These are phyloP conservation scores for Romanogobio albipinnatus DNA, from an alignment of 2,113 vertebrate species.

Conservation along the genomic window DNA sequence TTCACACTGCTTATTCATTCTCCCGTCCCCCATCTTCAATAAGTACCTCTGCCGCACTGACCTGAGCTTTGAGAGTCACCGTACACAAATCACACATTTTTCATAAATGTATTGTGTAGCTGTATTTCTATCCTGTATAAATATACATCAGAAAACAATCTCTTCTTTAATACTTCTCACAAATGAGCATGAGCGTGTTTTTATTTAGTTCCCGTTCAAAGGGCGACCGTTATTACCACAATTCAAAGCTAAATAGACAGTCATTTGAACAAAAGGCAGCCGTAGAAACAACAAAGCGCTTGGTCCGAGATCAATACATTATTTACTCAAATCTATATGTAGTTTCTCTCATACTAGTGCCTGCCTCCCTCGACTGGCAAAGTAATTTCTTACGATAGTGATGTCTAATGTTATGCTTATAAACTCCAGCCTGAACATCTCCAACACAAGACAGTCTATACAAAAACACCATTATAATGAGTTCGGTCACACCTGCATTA, in stretches of 20 bases:
- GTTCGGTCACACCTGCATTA: neutral
- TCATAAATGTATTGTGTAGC: neutral
- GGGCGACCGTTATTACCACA: slow-evolving; percentile 11
- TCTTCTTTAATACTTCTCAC: neutral
- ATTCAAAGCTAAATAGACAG: slow-evolving; percentile 5
- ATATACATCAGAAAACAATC: neutral
- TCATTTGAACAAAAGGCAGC: slow-evolving; percentile 19
- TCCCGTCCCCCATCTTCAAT: slow-evolving; percentile 76
- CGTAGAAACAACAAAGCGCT: slow-evolving; percentile 18
- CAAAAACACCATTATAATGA: neutral
- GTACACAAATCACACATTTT: slow-evolving; percentile 13
- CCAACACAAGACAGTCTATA: neutral
- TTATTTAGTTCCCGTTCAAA: slow-evolving; percentile 8
- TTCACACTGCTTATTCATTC: slow-evolving; percentile 81
- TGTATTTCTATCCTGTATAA: too few relatives aligned
- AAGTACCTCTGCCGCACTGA: slow-evolving; percentile 74
- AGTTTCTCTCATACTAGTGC: neutral
- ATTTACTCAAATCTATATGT: neutral
- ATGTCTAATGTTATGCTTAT: neutral
- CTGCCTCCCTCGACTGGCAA: neutral
- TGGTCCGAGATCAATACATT: neutral
- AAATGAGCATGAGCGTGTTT: neutral
- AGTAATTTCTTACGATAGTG: neutral
- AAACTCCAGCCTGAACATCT: neutral
- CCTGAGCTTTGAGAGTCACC: slow-evolving; percentile 55